A percentile compares a stretch with the other conserved stretches of the same genome.
These are phyloP conservation scores for Urocitellus parryii DNA, from an alignment of 2,113 vertebrate genomes.

Conservation along the genomic window DNA sequence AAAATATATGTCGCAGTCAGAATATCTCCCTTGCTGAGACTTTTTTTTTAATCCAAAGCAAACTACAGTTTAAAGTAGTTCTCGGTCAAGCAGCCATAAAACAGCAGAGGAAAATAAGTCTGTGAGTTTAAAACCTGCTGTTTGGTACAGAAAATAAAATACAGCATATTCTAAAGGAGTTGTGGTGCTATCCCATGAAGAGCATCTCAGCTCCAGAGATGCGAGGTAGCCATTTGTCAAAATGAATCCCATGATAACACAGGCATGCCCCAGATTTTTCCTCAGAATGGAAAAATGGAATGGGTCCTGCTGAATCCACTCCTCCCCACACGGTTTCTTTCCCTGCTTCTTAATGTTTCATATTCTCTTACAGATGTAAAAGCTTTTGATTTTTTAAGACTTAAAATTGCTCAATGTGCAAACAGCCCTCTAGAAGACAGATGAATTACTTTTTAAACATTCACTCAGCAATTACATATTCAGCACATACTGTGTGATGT, in stretches of 20 bases:
- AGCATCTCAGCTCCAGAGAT: neutral
- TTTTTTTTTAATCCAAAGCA: slow-evolving; percentile 41
- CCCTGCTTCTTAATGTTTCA: neutral
- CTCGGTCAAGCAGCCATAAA: slow-evolving; percentile 43
- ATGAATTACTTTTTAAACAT: neutral
- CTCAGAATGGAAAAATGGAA: neutral
- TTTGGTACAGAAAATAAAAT: slow-evolving; percentile 71
- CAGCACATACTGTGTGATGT: neutral
- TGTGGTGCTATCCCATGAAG: slow-evolving; percentile 46
- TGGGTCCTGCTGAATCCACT: neutral
- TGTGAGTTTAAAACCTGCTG: slow-evolving; percentile 56
- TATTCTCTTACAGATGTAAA: neutral
- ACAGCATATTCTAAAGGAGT: slow-evolving; percentile 43
- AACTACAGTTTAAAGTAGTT: slow-evolving; percentile 59
- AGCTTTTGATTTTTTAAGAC: neutral
- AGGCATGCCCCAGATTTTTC: neutral
- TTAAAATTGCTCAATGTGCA: neutral
- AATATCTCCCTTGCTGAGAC: slow-evolving; percentile 6
- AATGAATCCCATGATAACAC: neutral
- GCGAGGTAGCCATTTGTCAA: neutral
- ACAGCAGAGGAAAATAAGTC: slow-evolving; percentile 55
- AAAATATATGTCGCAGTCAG: slow-evolving; percentile 29
- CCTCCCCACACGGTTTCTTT: neutral
- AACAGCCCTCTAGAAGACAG: neutral
- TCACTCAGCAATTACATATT: neutral